Evolutionary conservation across 2,888 invertebrate species (phyloP).

Genomic region (Platerodrilus igneus): DNA sequence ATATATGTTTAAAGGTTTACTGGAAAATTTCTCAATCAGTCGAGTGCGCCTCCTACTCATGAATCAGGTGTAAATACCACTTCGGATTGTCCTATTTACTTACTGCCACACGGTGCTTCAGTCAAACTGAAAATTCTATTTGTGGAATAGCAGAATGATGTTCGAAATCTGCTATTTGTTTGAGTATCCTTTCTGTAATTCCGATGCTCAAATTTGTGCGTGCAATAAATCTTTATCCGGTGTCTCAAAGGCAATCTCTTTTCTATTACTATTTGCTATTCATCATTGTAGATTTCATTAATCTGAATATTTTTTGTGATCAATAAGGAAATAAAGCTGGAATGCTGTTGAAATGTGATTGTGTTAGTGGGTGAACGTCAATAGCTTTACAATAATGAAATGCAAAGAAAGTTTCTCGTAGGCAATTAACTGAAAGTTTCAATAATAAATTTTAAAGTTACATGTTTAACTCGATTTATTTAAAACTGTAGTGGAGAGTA

Average conservation of each 20-base stretch:
- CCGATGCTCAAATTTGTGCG: conserved; percentile 41
- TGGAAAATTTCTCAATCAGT: conserved; percentile 18
- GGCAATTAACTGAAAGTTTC: too few relatives aligned
- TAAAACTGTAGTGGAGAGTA: too few relatives aligned
- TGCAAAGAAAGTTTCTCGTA: too few relatives aligned
- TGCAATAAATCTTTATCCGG: conserved; percentile 42
- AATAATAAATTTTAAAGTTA: too few relatives aligned
- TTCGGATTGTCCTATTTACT: conserved; percentile 24
- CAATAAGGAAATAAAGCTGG: too few relatives aligned
- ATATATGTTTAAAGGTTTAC: too few relatives aligned
- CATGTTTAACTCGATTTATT: too few relatives aligned
- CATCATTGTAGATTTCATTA: conserved; percentile 18
- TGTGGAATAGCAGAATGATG: conserved; percentile 37
- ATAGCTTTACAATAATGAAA: too few relatives aligned
- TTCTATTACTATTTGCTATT: conserved; percentile 18
- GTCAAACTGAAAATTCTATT: conserved; percentile 41
- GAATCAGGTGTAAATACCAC: conserved; percentile 19
- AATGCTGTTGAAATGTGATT: too few relatives aligned
- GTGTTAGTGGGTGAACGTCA: too few relatives aligned
- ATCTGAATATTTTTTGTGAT: too few relatives aligned
- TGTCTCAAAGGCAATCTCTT: conserved; percentile 27
- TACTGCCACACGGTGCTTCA: conserved; percentile 37
- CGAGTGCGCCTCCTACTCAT: conserved; percentile 15
- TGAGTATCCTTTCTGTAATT: conserved; percentile 40
- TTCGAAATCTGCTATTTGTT: conserved; percentile 40